A percentile compares a stretch with the other conserved stretches of the same genome.
phyloP scores from a whole-genome alignment of 2,113 vertebrate species.

The Prionailurus viverrinus region DNA sequence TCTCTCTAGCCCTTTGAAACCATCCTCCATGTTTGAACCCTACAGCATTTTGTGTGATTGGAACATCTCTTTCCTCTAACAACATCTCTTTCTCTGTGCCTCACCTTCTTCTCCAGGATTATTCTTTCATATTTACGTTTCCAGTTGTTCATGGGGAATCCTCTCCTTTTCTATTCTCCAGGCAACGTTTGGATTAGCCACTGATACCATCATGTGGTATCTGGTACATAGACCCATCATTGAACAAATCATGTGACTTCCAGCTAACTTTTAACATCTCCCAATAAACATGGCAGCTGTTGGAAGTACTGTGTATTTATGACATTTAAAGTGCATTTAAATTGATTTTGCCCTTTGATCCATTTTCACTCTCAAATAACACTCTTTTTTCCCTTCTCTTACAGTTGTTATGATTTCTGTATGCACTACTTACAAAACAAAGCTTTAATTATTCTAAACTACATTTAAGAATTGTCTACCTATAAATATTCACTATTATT shows the following conservation, averaged over 20 bases:
- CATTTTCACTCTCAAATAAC: neutral
- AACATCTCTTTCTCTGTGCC: accelerated
- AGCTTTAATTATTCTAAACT: neutral
- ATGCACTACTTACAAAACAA: neutral
- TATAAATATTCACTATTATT: neutral
- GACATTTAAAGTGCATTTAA: neutral
- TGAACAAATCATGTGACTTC: neutral
- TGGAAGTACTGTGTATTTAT: neutral
- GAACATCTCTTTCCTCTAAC: neutral
- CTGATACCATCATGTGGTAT: neutral
- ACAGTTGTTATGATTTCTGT: neutral
- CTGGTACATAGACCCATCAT: neutral
- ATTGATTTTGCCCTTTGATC: neutral
- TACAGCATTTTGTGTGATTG: neutral
- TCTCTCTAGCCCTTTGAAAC: neutral
- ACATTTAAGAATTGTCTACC: neutral
- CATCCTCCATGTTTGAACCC: neutral
- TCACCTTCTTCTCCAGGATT: neutral
- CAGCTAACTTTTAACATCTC: neutral
- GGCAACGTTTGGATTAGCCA: neutral
- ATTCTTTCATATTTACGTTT: neutral
- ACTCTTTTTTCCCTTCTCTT: neutral
- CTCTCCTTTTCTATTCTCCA: neutral
- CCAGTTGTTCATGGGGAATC: neutral
- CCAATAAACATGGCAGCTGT: neutral